phyloP scores from a whole-genome alignment of 2,888 invertebrate genomes.

The Rosalia funebris region DNA sequence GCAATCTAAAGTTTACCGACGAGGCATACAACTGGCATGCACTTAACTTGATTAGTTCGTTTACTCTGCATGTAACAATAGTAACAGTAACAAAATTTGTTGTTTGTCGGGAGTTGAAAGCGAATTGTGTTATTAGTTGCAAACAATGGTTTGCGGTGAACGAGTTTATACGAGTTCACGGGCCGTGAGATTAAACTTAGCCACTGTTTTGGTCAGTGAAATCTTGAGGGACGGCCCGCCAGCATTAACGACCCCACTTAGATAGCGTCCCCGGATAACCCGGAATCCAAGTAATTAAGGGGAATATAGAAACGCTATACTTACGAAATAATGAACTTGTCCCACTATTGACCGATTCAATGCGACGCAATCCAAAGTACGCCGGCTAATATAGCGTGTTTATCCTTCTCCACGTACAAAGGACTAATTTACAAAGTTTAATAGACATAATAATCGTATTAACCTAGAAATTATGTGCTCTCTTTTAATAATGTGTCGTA shows the following conservation, averaged over 20 bases:
- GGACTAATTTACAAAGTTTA: slow-evolving; percentile 24
- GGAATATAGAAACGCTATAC: slow-evolving; percentile 34
- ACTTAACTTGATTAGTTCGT: slow-evolving; percentile 37
- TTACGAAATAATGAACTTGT: slow-evolving; percentile 40
- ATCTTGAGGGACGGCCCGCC: slow-evolving; percentile 49
- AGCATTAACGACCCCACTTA: slow-evolving; percentile 42
- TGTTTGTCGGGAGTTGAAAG: slow-evolving; percentile 40
- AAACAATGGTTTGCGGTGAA: slow-evolving; percentile 53
- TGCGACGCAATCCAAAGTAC: slow-evolving; percentile 14
- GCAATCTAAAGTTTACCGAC: slow-evolving; percentile 11
- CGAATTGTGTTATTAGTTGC: slow-evolving; percentile 52
- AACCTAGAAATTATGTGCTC: not conserved
- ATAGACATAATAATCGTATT: slow-evolving; percentile 21
- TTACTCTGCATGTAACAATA: slow-evolving; percentile 32
- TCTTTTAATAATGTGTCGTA: not conserved
- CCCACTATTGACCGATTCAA: slow-evolving; percentile 22
- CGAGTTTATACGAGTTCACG: slow-evolving; percentile 52
- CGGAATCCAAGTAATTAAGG: slow-evolving; percentile 45
- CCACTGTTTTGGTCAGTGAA: slow-evolving; percentile 46
- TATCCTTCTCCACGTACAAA: slow-evolving; percentile 11
- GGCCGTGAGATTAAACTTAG: slow-evolving; percentile 55
- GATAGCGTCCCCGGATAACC: slow-evolving; percentile 40
- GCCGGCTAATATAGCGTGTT: slow-evolving; percentile 12
- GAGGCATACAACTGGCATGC: slow-evolving; percentile 22
- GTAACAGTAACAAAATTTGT: slow-evolving; percentile 36